Evolutionary conservation across 2,888 invertebrate genomes (phyloP), one percentile per base, ranked within the genome.

Genomic region (Chalcis sispes): DNA sequence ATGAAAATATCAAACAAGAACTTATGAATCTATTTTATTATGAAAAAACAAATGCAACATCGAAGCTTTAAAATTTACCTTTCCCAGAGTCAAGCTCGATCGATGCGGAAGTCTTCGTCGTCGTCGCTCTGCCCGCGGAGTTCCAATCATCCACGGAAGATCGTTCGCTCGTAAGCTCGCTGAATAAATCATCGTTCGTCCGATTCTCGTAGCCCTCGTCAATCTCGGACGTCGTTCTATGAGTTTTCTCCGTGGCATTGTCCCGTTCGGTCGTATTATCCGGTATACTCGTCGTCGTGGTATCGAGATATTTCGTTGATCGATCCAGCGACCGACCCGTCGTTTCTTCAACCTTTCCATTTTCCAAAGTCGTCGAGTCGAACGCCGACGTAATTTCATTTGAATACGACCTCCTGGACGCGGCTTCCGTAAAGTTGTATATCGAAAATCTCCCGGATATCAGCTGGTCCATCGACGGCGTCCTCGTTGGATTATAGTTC

Each of bases 321-420:
- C 67, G 77, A 75, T 75, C 69, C 46, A 69, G 61, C 66, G 27
- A 72, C 70, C 67, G 70, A 72, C 75, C 77, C 62, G 29, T 54
- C 42, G 27, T 18, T 56, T n/a, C 54, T 50, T 62, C 40, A 59
- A 58, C 58, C 56, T 74, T 67, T 42, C 40, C 50, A 5, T 10
- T 15, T 5, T 42, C 10, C 54, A 36, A 20, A 32, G 61, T 70
- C 66, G 42, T 52, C 46, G 56, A 56, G 42, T 69, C 59, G 50
- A 65, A 18, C 50, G 52, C 20, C 36, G 27, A 2, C 50, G 72
- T 71, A 46, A 66, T 77, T 75, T 71, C 73, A 73, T 71, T 75
- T 40, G 75, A 73, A 75, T 77, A 66, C 58, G 52, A n/a, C 42
- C n/a, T n/a, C n/a, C n/a, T n/a, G n/a, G 27, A 0, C 46, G 52